These are phyloP conservation scores for Hirtodrosophila duncani DNA, from an alignment of 2,888 invertebrate species.

Conservation along the genomic window DNA sequence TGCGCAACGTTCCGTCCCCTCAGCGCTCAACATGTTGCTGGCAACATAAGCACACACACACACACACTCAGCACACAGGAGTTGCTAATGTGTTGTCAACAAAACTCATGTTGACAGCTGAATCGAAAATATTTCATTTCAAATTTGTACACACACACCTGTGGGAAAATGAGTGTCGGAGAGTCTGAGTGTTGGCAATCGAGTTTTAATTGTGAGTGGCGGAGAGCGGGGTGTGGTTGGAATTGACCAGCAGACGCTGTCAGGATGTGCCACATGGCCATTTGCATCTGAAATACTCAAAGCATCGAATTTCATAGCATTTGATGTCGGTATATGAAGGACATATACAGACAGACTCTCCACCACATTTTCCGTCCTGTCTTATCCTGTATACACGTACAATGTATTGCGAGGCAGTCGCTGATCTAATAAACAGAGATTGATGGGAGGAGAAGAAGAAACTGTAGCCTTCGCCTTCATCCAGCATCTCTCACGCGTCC, in stretches of 20 bases:
- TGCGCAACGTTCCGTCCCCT: constrained; percentile 55
- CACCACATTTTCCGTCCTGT: no score
- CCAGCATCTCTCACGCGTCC: no score
- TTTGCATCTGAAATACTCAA: no score
- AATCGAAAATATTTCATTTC: constrained; percentile 73
- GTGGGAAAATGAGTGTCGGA: constrained; percentile 6
- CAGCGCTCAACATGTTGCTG: constrained; percentile 53
- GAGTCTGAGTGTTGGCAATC: constrained; percentile 26
- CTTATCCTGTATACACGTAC: no score
- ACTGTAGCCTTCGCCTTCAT: no score
- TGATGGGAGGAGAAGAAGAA: no score
- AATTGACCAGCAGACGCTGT: constrained; percentile 11
- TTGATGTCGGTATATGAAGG: no score
- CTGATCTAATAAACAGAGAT: no score
- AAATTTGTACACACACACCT: constrained; percentile 47
- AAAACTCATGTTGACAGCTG: constrained; percentile 69
- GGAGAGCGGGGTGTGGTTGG: constrained; percentile 8
- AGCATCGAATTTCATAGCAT: no score
- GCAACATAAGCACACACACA: constrained; percentile 5
- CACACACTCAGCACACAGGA: constrained; percentile 34
- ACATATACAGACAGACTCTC: no score
- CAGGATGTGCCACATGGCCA: no score
- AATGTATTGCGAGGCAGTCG: no score
- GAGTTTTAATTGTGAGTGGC: constrained; percentile 23
- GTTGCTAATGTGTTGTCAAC: constrained; percentile 72